These are phyloP conservation scores for Mesocricetus auratus DNA, from an alignment of 2,113 vertebrate genomes.

Conservation along the genomic window DNA sequence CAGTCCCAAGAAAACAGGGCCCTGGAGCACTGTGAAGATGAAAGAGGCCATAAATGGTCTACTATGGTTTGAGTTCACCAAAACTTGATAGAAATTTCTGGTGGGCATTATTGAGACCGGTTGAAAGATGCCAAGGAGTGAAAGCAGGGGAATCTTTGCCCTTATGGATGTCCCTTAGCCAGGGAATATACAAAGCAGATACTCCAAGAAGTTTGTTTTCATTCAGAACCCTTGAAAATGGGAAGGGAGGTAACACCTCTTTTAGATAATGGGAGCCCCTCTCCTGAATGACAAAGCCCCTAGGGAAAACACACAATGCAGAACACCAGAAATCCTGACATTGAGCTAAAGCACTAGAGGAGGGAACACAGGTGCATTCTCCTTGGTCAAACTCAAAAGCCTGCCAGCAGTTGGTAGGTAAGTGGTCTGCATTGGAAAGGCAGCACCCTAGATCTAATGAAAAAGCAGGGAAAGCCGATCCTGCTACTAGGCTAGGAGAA, in stretches of 20 bases:
- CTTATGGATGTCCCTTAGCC: not conserved
- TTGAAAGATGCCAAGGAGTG: not conserved
- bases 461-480: slow-evolving; percentile 31
- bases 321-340: not conserved
- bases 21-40: not conserved
- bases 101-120: not conserved
- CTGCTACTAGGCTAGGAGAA: not conserved
- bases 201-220: not conserved
- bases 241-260: not conserved
- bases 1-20: not conserved
- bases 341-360: not conserved
- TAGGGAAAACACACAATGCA: not conserved
- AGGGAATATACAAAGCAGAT: not conserved
- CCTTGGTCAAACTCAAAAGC: slow-evolving; percentile 50
- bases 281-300: not conserved
- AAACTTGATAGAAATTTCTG: not conserved
- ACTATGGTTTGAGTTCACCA: not conserved
- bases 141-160: not conserved
- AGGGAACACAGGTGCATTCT: not conserved
- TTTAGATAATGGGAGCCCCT: not conserved
- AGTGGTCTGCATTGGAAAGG: slow-evolving; percentile 47
- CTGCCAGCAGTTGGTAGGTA: not conserved
- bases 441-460: slow-evolving; percentile 40
- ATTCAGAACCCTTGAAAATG: not conserved
- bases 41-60: not conserved